Conservation (phyloP, 2,797 vertebrate species). For the Cyclopterus lumpus region DNA sequence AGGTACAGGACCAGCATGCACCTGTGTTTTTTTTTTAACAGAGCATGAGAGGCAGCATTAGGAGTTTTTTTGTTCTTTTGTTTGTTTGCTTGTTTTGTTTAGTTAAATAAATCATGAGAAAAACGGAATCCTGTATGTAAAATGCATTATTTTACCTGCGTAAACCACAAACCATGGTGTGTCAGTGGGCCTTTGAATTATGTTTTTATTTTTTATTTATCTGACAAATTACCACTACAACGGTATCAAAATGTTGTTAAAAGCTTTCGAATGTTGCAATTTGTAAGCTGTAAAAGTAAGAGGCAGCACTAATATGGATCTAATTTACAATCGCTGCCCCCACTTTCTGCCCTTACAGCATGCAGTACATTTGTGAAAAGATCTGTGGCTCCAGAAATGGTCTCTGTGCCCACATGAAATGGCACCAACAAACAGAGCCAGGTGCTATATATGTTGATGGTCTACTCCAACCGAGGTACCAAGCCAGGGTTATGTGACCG, state of each 20-base stretch:
- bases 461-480: background rate
- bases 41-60: no score
- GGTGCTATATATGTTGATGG: background rate
- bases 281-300: constrained; percentile 9
- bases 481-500: background rate
- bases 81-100: no score
- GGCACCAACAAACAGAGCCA: background rate
- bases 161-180: no score
- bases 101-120: no score
- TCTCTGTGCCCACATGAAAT: background rate
- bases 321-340: background rate
- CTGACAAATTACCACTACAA: no score
- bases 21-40: no score
- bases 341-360: constrained; percentile 46
- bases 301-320: constrained; percentile 11
- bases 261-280: background rate
- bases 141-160: no score
- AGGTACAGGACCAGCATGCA: no score
- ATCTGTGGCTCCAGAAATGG: constrained; percentile 30
- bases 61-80: no score
- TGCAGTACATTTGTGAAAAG: constrained; percentile 35
- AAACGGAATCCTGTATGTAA: no score
- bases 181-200: no score
- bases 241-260: background rate
- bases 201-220: no score